phyloP scores from a whole-genome alignment of 2,888 invertebrate genomes.

The Philhelius pedissequus region DNA sequence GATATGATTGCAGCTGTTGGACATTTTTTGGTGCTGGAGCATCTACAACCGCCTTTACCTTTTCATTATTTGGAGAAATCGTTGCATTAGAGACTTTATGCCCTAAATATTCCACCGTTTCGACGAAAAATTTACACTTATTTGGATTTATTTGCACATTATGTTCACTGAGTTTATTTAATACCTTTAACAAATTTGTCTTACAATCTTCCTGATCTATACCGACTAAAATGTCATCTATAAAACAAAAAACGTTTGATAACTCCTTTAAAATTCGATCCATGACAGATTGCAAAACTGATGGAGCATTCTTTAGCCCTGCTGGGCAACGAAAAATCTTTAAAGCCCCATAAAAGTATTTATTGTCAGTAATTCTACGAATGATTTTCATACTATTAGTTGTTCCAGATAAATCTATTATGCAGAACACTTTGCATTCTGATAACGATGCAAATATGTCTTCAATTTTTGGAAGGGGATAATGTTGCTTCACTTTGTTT shows the following conservation, averaged over 20 bases:
- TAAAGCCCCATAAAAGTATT: neutral
- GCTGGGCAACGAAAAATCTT: too few species aligned
- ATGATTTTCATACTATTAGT: neutral
- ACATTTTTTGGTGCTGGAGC: neutral
- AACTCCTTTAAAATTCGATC: neutral
- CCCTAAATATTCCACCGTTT: slow-evolving; percentile 26
- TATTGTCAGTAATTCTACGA: neutral
- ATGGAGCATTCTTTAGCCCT: too few species aligned
- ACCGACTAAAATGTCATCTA: slow-evolving; percentile 6
- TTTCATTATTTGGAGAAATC: slow-evolving; percentile 3
- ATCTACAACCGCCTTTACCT: neutral
- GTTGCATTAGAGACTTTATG: neutral
- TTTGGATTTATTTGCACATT: slow-evolving; percentile 3
- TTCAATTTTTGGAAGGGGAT: neutral
- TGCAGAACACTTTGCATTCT: neutral
- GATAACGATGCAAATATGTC: neutral
- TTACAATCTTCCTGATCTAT: slow-evolving; percentile 1
- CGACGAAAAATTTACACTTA: slow-evolving; percentile 5
- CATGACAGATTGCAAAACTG: neutral
- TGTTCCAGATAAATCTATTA: neutral
- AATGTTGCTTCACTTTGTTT: neutral
- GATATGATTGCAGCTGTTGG: neutral
- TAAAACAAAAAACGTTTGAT: neutral
- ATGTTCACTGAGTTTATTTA: slow-evolving; percentile 2
- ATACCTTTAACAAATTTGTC: slow-evolving; percentile 1